A percentile compares a stretch with the other conserved stretches of the same genome.
phyloP scores from a whole-genome alignment of 2,797 vertebrate species.

The Epinephelus coioides region DNA sequence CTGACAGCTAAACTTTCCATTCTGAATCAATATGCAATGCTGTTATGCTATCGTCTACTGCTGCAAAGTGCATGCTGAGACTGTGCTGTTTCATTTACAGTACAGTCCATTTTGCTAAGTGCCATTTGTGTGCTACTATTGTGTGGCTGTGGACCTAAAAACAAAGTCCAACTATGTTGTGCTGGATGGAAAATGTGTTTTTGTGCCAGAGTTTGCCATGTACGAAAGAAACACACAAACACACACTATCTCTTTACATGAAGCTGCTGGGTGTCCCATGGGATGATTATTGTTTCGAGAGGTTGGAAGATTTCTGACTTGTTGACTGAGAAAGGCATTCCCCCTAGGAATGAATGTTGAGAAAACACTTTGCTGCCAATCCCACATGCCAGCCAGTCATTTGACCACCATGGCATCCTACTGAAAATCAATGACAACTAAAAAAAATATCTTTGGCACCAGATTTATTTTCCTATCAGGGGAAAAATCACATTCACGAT shows the following conservation, averaged over 20 bases:
- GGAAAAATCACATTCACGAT: slow-evolving; percentile 36
- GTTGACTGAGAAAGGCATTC: slow-evolving; percentile 61
- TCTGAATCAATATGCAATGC: slow-evolving; percentile 32
- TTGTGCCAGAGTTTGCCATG: slow-evolving; percentile 16
- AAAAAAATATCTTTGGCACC: slow-evolving; percentile 19
- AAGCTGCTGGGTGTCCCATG: slow-evolving; percentile 48
- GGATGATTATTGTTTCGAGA: slow-evolving; percentile 67
- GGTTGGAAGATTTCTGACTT: slow-evolving; percentile 57
- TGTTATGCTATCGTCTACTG: neutral
- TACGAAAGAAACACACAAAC: slow-evolving; percentile 12
- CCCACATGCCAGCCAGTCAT: slow-evolving; percentile 62
- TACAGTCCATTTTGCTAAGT: slow-evolving; percentile 21
- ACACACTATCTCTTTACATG: slow-evolving; percentile 37
- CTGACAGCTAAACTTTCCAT: slow-evolving; percentile 41
- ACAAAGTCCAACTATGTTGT: slow-evolving; percentile 28
- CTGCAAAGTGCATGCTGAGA: slow-evolving; percentile 15
- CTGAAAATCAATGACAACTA: slow-evolving; percentile 63
- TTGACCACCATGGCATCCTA: slow-evolving; percentile 50
- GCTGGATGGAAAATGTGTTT: slow-evolving; percentile 32
- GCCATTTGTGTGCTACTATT: slow-evolving; percentile 19
- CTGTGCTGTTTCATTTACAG: slow-evolving; percentile 5
- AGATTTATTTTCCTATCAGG: slow-evolving; percentile 16
- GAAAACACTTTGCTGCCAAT: slow-evolving; percentile 68
- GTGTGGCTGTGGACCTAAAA: slow-evolving; percentile 24
- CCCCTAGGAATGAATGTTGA: slow-evolving; percentile 42